phyloP scores from a whole-genome alignment of 1,140 invertebrate genomes.

The Notospermus geniculatus region DNA sequence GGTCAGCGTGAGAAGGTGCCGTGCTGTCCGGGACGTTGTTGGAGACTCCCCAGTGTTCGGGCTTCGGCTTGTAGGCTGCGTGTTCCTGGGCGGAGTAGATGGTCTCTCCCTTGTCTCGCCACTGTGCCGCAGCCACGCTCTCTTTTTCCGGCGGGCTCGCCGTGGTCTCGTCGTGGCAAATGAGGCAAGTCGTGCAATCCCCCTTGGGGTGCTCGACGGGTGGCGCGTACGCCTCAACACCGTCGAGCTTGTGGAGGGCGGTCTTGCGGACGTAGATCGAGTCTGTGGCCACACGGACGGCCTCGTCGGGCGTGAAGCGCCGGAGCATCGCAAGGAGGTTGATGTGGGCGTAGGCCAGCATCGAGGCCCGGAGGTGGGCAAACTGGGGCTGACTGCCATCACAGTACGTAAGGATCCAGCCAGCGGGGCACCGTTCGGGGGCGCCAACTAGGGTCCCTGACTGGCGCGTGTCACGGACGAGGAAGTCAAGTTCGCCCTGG shows the following conservation, averaged over 20 bases:
- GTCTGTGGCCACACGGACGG: conserved; percentile 16
- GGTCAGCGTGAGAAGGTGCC: no score
- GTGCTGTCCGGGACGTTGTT: background rate
- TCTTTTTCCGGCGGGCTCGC: no score
- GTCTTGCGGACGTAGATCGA: conserved; percentile 15
- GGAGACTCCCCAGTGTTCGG: conserved; percentile 7
- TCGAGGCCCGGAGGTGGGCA: conserved; percentile 11
- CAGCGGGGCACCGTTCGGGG: conserved; percentile 16
- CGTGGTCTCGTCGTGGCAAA: no score
- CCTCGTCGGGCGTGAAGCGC: conserved; percentile 10
- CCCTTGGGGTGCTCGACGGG: background rate
- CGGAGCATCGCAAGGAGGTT: conserved; percentile 17
- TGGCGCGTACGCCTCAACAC: conserved; percentile 7
- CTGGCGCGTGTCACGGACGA: conserved; percentile 14
- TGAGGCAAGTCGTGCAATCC: background rate
- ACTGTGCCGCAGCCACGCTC: conserved; percentile 1
- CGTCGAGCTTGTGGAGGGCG: conserved; percentile 15
- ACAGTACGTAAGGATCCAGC: conserved; percentile 17
- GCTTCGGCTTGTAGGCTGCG: conserved; percentile 10
- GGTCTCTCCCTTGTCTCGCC: conserved; percentile 15
- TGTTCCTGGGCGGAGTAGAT: conserved; percentile 8
- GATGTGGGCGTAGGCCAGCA: conserved; percentile 22
- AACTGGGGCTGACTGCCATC: conserved; percentile 14
- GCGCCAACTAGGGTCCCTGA: conserved; percentile 15
- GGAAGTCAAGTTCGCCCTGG: conserved; percentile 15